These are phyloP conservation scores for Daktulosphaira vitifoliae DNA, from an alignment of 1,140 invertebrate species.

Conservation along the genomic window DNA sequence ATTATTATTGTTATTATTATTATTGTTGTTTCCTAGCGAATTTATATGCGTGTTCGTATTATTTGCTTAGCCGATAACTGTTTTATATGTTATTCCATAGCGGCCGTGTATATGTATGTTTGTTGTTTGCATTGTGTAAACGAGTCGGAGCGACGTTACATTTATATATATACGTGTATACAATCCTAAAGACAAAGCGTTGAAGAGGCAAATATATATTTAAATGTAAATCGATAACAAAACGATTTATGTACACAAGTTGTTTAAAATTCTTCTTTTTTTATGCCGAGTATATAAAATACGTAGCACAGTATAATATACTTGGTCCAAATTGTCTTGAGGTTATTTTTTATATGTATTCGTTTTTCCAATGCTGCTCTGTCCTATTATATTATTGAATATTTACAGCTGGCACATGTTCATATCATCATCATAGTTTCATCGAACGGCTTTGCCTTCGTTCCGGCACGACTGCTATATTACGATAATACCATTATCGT, in stretches of 20 bases:
- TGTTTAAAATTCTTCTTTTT: not conserved
- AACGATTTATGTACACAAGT: constrained; percentile 6
- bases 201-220: not conserved
- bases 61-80: constrained; percentile 29
- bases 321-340: not conserved
- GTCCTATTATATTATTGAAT: no score
- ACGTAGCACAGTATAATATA: no score
- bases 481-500: constrained; percentile 22
- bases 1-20: not conserved
- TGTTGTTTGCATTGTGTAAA: constrained; percentile 9
- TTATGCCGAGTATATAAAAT: no score
- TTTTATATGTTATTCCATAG: constrained; percentile 3
- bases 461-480: not conserved
- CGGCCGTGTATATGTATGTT: not conserved
- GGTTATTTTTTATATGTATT: not conserved
- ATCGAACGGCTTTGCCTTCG: not conserved
- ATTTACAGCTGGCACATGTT: no score
- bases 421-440: not conserved
- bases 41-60: not conserved
- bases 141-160: constrained; percentile 7
- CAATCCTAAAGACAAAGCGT: not conserved
- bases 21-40: not conserved
- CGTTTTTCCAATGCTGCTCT: no score
- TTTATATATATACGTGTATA: not conserved
- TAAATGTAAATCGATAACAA: not conserved